Conservation (phyloP, 2,888 invertebrate genomes). For the Hyposoter dolosus region DNA sequence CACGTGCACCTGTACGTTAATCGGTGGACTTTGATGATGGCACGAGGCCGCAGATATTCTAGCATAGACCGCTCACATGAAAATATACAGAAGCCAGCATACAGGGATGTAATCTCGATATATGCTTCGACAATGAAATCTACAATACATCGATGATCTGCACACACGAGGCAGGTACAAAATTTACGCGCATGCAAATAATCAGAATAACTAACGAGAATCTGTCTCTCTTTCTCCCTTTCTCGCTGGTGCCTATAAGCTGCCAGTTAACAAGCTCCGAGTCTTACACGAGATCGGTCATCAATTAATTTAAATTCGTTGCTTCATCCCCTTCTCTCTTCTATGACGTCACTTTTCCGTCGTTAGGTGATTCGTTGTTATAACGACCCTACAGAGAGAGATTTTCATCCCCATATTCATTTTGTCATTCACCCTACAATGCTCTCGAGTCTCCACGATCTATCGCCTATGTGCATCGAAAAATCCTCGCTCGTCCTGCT, state of each 20-base stretch:
- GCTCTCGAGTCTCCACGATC: neutral
- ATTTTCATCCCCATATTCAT: slow-evolving; percentile 31
- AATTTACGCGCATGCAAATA: slow-evolving; percentile 22
- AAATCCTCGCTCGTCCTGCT: slow-evolving; percentile 43
- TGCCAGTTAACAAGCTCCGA: slow-evolving; percentile 83
- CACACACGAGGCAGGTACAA: slow-evolving; percentile 2
- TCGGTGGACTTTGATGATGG: slow-evolving; percentile 4
- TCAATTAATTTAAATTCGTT: slow-evolving; percentile 82
- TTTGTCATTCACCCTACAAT: slow-evolving; percentile 23
- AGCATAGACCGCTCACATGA: slow-evolving; percentile 57
- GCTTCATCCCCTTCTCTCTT: slow-evolving; percentile 32
- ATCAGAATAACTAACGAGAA: slow-evolving; percentile 79
- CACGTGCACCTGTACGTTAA: slow-evolving; percentile 70
- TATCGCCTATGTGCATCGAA: slow-evolving; percentile 5
- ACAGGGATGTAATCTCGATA: slow-evolving; percentile 37
- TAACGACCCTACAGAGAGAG: slow-evolving; percentile 4
- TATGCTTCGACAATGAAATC: neutral
- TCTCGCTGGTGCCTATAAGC: slow-evolving; percentile 78
- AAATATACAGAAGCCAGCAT: slow-evolving; percentile 74
- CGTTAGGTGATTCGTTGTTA: slow-evolving; percentile 46
- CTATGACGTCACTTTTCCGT: slow-evolving; percentile 28
- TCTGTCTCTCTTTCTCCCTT: slow-evolving; percentile 55
- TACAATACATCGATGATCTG: neutral
- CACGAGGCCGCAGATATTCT: slow-evolving; percentile 1
- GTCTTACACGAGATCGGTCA: slow-evolving; percentile 78